Percentiles rank a stretch among this genome's conserved stretches.
Evolutionary conservation across 2,888 invertebrate genomes (phyloP).

Genomic region (Philaethria dido): DNA sequence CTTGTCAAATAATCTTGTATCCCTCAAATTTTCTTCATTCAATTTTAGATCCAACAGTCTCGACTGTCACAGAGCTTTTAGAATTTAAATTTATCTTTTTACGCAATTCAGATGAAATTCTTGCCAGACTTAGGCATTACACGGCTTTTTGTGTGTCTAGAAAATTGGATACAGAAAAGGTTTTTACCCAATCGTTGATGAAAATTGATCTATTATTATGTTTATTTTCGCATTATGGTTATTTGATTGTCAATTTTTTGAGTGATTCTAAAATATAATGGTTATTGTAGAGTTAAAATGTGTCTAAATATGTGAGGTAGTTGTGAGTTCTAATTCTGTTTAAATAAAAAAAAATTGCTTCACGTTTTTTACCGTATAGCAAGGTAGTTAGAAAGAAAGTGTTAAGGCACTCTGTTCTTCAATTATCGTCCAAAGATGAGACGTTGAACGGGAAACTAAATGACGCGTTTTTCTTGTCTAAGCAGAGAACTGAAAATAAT

Average conservation of each 20-base stretch:
- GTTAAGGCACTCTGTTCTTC: no score
- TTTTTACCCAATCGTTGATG: neutral
- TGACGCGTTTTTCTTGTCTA: no score
- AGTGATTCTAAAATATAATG: no score
- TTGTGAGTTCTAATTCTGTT: no score
- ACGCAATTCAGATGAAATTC: neutral
- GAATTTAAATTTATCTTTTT: conserved; percentile 31
- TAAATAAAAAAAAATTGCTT: no score
- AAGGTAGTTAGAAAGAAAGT: no score
- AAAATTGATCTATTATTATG: conserved; percentile 8
- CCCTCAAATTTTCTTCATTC: conserved; percentile 29
- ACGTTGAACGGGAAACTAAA: no score
- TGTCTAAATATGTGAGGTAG: no score
- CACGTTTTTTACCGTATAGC: no score
- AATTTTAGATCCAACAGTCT: conserved; percentile 18
- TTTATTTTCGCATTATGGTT: neutral
- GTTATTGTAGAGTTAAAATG: neutral
- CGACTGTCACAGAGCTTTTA: conserved; percentile 25
- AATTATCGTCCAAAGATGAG: no score
- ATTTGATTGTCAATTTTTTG: no score
- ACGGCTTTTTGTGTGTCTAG: conserved; percentile 8
- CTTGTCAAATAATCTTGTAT: conserved; percentile 15
- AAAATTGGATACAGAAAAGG: conserved; percentile 24
- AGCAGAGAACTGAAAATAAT: no score
- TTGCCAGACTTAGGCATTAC: neutral